Percentiles rank a stretch among this genome's conserved stretches.
These are phyloP conservation scores for Aix galericulata DNA, from an alignment of 2,113 vertebrate species.

Conservation along the genomic window DNA sequence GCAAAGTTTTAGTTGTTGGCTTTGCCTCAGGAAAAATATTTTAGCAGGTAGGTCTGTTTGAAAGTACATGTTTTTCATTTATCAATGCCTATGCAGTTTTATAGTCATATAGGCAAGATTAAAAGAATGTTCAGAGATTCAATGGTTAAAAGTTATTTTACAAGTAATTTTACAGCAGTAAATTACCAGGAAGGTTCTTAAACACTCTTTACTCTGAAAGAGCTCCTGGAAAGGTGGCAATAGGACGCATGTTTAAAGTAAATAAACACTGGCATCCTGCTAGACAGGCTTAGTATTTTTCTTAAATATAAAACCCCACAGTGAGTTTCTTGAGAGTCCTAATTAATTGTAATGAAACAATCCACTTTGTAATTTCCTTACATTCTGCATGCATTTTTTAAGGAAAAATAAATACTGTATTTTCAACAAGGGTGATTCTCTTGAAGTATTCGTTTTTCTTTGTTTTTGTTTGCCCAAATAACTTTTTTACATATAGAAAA, in stretches of 20 bases:
- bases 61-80: conserved; percentile 66
- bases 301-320: background rate
- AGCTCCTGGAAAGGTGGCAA: background rate
- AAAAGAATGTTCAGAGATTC: conserved; percentile 63
- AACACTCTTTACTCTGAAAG: background rate
- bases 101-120: conserved; percentile 35
- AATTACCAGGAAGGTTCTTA: background rate
- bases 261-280: background rate
- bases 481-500: conserved; percentile 16
- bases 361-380: background rate
- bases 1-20: conserved; percentile 61
- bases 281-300: background rate
- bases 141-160: conserved; percentile 54
- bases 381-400: background rate
- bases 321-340: background rate
- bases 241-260: background rate
- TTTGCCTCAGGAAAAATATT: conserved; percentile 73
- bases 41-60: conserved; percentile 39
- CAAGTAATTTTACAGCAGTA: conserved; percentile 24
- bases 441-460: background rate
- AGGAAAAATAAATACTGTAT: background rate
- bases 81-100: conserved; percentile 37
- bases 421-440: background rate
- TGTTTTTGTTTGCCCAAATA: background rate
- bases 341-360: background rate